phyloP scores from a whole-genome alignment of 1,140 invertebrate species.

The Chironomus tepperi region DNA sequence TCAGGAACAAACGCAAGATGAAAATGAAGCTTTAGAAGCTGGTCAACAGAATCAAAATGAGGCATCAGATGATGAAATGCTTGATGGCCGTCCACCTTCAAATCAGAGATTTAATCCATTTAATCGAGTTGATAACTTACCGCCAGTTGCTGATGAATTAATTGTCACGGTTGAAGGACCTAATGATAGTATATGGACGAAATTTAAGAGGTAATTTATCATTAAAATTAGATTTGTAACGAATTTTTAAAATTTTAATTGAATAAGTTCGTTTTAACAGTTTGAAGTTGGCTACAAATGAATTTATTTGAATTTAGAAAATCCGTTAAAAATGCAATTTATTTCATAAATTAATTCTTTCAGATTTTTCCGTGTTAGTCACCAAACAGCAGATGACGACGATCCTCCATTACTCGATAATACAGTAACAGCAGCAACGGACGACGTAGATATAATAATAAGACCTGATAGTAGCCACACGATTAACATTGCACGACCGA shows the following conservation, averaged over 20 bases:
- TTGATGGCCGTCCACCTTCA: background rate
- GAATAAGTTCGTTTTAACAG: background rate
- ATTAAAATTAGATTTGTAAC: slow-evolving; percentile 31
- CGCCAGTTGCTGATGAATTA: slow-evolving; percentile 32
- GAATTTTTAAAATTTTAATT: too few relatives aligned
- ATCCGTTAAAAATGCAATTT: background rate
- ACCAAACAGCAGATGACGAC: slow-evolving; percentile 31
- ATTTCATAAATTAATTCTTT: background rate
- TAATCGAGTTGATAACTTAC: slow-evolving; percentile 35
- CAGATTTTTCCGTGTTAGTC: slow-evolving; percentile 29
- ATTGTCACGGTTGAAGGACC: slow-evolving; percentile 24
- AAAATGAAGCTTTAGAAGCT: background rate
- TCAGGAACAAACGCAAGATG: background rate
- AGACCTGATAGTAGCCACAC: slow-evolving; percentile 24
- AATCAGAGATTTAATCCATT: slow-evolving; percentile 36
- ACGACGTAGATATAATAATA: slow-evolving; percentile 23
- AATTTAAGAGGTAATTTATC: slow-evolving; percentile 24
- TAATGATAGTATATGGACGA: background rate
- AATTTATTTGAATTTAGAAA: too few relatives aligned
- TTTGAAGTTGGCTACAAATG: slow-evolving; percentile 29
- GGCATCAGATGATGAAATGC: slow-evolving; percentile 31
- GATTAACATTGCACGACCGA: slow-evolving; percentile 21
- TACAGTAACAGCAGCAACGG: slow-evolving; percentile 26
- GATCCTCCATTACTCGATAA: slow-evolving; percentile 29
- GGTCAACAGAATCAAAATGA: slow-evolving; percentile 29